Conservation (phyloP, 2,113 vertebrate species). For the Ranitomeya variabilis region DNA sequence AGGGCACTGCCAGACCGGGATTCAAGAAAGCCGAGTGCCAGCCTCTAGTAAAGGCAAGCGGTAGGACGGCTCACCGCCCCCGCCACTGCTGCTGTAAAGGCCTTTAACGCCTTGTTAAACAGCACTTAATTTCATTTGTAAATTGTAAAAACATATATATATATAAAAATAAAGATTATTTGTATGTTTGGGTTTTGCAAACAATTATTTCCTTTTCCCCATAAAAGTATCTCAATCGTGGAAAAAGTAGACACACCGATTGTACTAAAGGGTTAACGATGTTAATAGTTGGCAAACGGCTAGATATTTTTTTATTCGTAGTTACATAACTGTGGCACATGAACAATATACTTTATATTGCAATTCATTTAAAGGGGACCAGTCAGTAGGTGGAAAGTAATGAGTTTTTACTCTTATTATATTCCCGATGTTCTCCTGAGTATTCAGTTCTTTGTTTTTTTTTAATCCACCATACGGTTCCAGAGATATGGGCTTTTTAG, state of each 20-base stretch:
- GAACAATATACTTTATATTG: background rate
- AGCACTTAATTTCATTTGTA: conserved; percentile 1
- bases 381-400: too few relatives aligned
- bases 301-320: background rate
- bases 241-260: background rate
- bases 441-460: too few relatives aligned
- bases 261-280: background rate
- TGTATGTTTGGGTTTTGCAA: background rate
- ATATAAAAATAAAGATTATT: too few relatives aligned
- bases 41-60: background rate
- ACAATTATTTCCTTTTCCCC: background rate
- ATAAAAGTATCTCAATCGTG: background rate
- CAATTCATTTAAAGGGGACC: too few relatives aligned
- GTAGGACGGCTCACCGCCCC: background rate
- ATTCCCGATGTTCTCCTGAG: too few relatives aligned
- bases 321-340: background rate
- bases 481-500: too few relatives aligned
- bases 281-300: background rate
- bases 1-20: conserved; percentile 23
- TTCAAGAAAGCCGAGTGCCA: background rate
- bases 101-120: conserved; percentile 40
- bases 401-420: too few relatives aligned
- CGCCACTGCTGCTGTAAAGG: too few relatives aligned
- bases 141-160: too few relatives aligned
- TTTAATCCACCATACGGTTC: too few relatives aligned